These are phyloP conservation scores for Noctua fimbriata DNA, from an alignment of 2,888 invertebrate genomes.

Conservation along the genomic window DNA sequence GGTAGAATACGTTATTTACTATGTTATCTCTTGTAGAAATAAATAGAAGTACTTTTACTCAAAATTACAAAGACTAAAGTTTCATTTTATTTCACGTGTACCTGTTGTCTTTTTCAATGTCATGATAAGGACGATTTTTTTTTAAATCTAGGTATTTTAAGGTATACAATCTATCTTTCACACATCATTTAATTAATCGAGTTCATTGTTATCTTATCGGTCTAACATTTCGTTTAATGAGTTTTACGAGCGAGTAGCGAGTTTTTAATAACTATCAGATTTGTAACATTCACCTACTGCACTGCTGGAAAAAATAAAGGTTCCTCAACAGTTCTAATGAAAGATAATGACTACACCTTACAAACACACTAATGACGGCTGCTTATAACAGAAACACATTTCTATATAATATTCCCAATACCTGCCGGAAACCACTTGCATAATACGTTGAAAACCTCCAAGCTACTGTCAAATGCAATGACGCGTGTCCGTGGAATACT, in stretches of 20 bases:
- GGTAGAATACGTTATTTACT: constrained; percentile 12
- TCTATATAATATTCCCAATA: neutral
- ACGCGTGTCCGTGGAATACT: constrained; percentile 20
- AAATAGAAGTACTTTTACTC: neutral
- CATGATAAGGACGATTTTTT: neutral
- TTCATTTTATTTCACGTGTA: neutral
- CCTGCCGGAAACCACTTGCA: neutral
- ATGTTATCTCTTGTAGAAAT: neutral
- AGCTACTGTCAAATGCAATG: constrained; percentile 30
- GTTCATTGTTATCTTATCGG: neutral
- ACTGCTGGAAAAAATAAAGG: neutral
- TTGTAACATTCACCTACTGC: neutral
- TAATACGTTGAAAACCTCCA: constrained; percentile 3
- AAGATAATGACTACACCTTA: neutral
- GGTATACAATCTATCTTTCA: neutral
- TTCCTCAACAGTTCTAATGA: neutral
- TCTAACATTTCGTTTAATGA: neutral
- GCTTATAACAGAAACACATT: constrained; percentile 1
- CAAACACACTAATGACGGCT: neutral
- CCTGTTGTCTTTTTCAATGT: neutral
- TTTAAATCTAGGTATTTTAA: neutral
- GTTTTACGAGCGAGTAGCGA: neutral
- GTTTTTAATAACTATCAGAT: neutral
- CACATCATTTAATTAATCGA: neutral
- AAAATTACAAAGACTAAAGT: neutral